A percentile compares a stretch with the other conserved stretches of the same genome.
phyloP scores from a whole-genome alignment of 1,140 invertebrate species.

The Listronotus bonariensis region DNA sequence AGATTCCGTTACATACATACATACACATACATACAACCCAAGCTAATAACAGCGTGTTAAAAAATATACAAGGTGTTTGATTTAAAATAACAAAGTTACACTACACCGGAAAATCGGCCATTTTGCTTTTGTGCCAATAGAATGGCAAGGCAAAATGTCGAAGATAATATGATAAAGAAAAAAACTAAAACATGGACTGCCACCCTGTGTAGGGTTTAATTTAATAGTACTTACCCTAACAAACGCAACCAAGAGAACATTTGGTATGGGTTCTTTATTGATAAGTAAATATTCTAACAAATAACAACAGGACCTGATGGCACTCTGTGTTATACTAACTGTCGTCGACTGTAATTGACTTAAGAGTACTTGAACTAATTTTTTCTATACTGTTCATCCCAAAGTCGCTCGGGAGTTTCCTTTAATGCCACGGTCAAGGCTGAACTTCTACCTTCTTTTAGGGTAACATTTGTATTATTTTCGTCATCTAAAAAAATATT shows the following conservation, averaged over 20 bases:
- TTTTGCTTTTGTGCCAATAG: no score
- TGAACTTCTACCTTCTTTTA: conserved; percentile 81
- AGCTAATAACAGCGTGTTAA: no score
- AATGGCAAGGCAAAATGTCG: no score
- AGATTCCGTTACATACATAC: no score
- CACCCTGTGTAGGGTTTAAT: no score
- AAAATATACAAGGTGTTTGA: no score
- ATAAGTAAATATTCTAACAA: conserved; percentile 76
- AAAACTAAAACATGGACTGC: no score
- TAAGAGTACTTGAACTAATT: conserved; percentile 71
- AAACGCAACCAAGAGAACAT: conserved; percentile 73
- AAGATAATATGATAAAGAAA: no score
- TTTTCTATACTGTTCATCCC: conserved; percentile 71
- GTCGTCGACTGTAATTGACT: conserved; percentile 72
- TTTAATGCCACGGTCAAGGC: conserved; percentile 89
- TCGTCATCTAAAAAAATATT: conserved; percentile 60
- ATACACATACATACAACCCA: no score
- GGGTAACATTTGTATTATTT: conserved; percentile 67
- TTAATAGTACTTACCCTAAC: conserved; percentile 69
- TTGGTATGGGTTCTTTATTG: conserved; percentile 66
- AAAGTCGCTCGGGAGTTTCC: conserved; percentile 75
- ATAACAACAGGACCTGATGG: conserved; percentile 83
- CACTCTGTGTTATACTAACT: conserved; percentile 82
- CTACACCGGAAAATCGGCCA: no score
- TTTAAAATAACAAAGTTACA: no score